Base-by-base conservation (phyloP, 2,113 vertebrate species). In the Toxotes chatareus region DNA sequence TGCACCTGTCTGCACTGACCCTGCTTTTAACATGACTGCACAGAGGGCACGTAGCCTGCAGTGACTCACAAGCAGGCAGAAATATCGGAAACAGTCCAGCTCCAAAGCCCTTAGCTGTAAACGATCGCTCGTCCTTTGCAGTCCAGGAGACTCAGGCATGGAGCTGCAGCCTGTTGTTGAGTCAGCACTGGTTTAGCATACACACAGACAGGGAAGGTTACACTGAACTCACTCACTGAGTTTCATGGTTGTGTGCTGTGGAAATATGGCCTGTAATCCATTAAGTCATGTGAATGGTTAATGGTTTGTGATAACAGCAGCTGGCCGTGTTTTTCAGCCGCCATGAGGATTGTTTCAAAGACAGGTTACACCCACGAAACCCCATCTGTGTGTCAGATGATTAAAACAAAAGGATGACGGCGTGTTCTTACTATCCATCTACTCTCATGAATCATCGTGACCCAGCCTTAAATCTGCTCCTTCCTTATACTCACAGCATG, bases 301-400 rank as follows among this genome's bases (percentile, higher is more conserved):
- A 83, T 82, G 76, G 71, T 56, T 84, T 89, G 61, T 82, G 80
- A 88, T 88, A 63, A 72, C 51, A 86, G 83, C 87, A 89, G 83
- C 80, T 79, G 87, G 23, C 59, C 17, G 0, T 83, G 79, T 77
- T 88, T 86, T 77, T 70, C 51, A 86, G 61, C 75, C 31, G 49
- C 65, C 62, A 62, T 73, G 68, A 51, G 70, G 80, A 84, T 65
- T 61, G 70, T 82, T 82, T 80, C 67, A 83, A 69, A 86, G 63
- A 46, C n/a, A 70, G 67, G 76, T 73, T 70, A 68, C 86, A 78
- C 80, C 82, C 82, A 70, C 76, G 63, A 68, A 84, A 61, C n/a
- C 71, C 44, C 80, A 68, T 82, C 83, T 72, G 73, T 79, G 80
- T 79, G 82, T 80, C 66, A 79, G 61, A 67, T 86, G 75, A 85